Evolutionary conservation across 2,797 vertebrate species (phyloP).

Genomic region (Sternarchorhynchus goeldii): DNA sequence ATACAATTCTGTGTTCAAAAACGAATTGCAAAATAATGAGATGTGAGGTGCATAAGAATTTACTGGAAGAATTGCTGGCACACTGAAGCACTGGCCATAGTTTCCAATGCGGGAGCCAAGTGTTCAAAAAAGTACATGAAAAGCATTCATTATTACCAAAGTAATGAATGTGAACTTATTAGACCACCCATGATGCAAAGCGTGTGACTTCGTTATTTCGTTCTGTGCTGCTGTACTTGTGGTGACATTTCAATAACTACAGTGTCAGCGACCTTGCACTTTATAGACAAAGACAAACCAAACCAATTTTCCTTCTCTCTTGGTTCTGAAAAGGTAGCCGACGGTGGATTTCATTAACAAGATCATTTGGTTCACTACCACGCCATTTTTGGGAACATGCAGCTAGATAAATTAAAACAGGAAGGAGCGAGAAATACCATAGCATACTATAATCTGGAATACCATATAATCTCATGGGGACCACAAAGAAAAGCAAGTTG

Average conservation of each 20-base stretch:
- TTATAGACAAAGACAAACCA: conserved; percentile 70
- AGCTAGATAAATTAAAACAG: neutral
- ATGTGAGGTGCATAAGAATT: too few species aligned
- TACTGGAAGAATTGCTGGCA: neutral
- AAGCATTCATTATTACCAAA: conserved; percentile 13
- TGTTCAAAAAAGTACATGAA: neutral
- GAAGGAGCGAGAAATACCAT: too few species aligned
- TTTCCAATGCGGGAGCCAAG: neutral
- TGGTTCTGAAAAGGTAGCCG: neutral
- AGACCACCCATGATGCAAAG: conserved; percentile 14
- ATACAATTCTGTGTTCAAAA: too few species aligned
- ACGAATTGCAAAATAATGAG: too few species aligned
- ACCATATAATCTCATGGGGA: too few species aligned
- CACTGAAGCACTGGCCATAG: neutral
- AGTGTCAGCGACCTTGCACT: conserved; percentile 48
- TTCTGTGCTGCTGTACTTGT: neutral
- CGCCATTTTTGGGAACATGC: neutral
- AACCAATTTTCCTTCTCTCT: conserved; percentile 66
- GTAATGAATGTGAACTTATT: conserved; percentile 35
- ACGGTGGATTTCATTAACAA: neutral
- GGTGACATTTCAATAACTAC: conserved; percentile 35
- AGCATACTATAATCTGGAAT: too few species aligned
- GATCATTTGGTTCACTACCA: neutral
- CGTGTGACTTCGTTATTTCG: conserved; percentile 20
- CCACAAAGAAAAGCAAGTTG: too few species aligned